These are phyloP conservation scores for Piscicola geometra DNA, from an alignment of 2,888 invertebrate genomes.

Conservation along the genomic window DNA sequence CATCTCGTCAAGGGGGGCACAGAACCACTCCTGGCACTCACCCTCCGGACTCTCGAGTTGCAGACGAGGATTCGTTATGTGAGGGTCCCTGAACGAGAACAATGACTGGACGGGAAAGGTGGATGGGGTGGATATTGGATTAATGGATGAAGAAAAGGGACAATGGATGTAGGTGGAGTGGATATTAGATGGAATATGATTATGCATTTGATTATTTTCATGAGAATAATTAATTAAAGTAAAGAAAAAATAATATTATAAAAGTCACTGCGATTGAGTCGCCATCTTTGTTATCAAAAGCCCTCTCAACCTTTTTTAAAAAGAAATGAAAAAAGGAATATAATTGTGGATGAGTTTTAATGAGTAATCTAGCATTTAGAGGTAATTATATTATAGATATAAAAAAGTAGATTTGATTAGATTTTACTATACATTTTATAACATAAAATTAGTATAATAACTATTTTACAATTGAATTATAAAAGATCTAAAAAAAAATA, in stretches of 20 bases:
- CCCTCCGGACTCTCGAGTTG: constrained; percentile 68
- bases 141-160: background rate
- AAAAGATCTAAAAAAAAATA: too few relatives aligned
- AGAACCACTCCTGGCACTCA: constrained; percentile 67
- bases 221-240: too few relatives aligned
- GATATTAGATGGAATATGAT: background rate
- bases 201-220: background rate
- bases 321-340: too few relatives aligned
- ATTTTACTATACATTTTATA: too few relatives aligned
- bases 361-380: too few relatives aligned
- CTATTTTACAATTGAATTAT: too few relatives aligned
- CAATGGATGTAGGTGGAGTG: background rate
- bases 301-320: constrained; percentile 49
- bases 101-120: constrained; percentile 51
- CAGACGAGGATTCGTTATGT: constrained; percentile 67
- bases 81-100: constrained; percentile 62
- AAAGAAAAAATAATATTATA: too few relatives aligned
- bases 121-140: background rate
- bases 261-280: constrained; percentile 48
- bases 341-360: too few relatives aligned
- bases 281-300: constrained; percentile 50
- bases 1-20: constrained; percentile 71
- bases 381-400: too few relatives aligned
- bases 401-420: too few relatives aligned
- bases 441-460: too few relatives aligned